Base-by-base conservation (phyloP, 2,797 vertebrate genomes). In the Microctenopoma lineatum region DNA sequence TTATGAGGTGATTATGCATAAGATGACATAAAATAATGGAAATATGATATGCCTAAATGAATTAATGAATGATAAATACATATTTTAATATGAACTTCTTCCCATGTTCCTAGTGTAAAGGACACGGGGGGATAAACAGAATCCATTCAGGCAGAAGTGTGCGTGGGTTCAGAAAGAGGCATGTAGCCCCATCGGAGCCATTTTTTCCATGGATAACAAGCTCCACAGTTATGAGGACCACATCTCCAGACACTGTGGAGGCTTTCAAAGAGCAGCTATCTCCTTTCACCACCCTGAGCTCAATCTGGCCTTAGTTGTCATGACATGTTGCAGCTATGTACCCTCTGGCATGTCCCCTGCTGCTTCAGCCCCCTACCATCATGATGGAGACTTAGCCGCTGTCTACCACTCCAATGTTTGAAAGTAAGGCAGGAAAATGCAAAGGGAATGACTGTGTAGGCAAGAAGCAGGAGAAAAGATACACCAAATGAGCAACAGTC, bases 291-390 rank as follows among this genome's bases (percentile, higher is more conserved):
- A 47, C 89, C 79, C 69, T 7, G 81, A 87, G 90, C 77, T 80
- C 87, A 90, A 86, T 90, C 87, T 87, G 77, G 86, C 83, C 79
- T 82, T 67, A 84, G 87, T 85, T 76, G 64, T 86, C 84, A 84
- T 84, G 84, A 83, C 69, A 59, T 61, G 80, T 88, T 85, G 87
- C 79, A 72, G 76, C 74, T 63, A 58, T 50, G 12, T 74, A 71
- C 80, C 89, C 87, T 87, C 81, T 70, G 81, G 84, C 81, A 39
- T 62, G 63, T 80, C 83, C 81, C 87, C 82, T 41, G 80, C 86
- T 87, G 79, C 62, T 59, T 59, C 41, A 76, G 44, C 62, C 78
- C 75, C 70, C 66, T 75, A 73, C 65, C 65, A 59, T 70, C 66
- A 21, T 50, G 65, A 75, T 59, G 58, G 77, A 80, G 73, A 73